Percentiles rank a stretch among this genome's conserved stretches.
phyloP scores from a whole-genome alignment of 2,797 vertebrate species.

The Alectoris magna region DNA sequence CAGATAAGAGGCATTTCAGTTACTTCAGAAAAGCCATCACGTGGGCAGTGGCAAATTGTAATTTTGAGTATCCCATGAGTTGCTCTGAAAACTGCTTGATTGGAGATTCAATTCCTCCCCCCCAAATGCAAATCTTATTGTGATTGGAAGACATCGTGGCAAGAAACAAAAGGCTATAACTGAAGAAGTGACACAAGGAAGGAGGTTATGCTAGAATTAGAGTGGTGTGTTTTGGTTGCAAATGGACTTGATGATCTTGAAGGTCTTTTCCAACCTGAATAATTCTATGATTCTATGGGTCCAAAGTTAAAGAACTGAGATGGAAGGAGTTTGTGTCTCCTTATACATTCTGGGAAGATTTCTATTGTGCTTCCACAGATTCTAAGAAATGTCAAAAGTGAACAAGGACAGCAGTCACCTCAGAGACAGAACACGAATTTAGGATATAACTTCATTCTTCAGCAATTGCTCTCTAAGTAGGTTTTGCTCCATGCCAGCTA shows the following conservation, averaged over 20 bases:
- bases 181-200: neutral
- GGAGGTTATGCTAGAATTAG: neutral
- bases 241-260: no score
- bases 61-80: neutral
- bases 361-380: neutral
- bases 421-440: neutral
- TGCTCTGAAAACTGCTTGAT: neutral
- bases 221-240: no score
- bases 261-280: no score
- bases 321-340: neutral
- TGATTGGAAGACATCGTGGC: neutral
- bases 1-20: neutral
- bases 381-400: neutral
- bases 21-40: neutral
- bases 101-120: neutral
- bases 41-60: neutral
- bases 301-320: neutral
- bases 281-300: no score
- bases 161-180: neutral
- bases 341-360: neutral
- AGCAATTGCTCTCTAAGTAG: neutral
- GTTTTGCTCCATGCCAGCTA: neutral
- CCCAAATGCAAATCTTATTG: neutral
- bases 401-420: neutral
- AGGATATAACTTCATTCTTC: neutral